phyloP scores from a whole-genome alignment of 2,888 invertebrate species.

The Leptopilina myrica region DNA sequence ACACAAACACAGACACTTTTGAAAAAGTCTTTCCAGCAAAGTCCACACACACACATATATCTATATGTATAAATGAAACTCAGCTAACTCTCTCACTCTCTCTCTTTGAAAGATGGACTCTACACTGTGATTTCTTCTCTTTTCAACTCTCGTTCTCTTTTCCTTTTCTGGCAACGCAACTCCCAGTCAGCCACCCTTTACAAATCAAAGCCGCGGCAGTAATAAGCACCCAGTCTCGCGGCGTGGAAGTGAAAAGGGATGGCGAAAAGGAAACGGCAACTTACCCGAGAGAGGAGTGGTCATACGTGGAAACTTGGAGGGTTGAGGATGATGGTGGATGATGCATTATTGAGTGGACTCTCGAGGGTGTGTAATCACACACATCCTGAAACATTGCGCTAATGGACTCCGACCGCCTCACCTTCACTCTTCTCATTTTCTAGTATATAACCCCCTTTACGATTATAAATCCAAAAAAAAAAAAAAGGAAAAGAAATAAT shows the following conservation, averaged over 20 bases:
- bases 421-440: constrained; percentile 44
- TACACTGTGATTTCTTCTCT: constrained; percentile 62
- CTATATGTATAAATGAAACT: constrained; percentile 65
- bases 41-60: constrained; percentile 61
- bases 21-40: constrained; percentile 58
- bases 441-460: neutral
- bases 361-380: constrained; percentile 72
- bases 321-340: constrained; percentile 67
- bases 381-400: constrained; percentile 71
- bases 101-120: constrained; percentile 67
- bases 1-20: constrained; percentile 52
- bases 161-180: constrained; percentile 46
- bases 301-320: constrained; percentile 65
- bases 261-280: constrained; percentile 52
- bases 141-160: constrained; percentile 52
- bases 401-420: constrained; percentile 71
- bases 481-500: too few species aligned
- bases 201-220: constrained; percentile 74
- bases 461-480: neutral
- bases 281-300: constrained; percentile 60
- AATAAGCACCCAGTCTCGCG: constrained; percentile 68
- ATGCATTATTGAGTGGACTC: constrained; percentile 76
- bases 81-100: constrained; percentile 49
- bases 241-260: constrained; percentile 44
- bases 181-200: constrained; percentile 62